phyloP scores from a whole-genome alignment of 2,113 vertebrate genomes.

The Crotalus horridus region DNA sequence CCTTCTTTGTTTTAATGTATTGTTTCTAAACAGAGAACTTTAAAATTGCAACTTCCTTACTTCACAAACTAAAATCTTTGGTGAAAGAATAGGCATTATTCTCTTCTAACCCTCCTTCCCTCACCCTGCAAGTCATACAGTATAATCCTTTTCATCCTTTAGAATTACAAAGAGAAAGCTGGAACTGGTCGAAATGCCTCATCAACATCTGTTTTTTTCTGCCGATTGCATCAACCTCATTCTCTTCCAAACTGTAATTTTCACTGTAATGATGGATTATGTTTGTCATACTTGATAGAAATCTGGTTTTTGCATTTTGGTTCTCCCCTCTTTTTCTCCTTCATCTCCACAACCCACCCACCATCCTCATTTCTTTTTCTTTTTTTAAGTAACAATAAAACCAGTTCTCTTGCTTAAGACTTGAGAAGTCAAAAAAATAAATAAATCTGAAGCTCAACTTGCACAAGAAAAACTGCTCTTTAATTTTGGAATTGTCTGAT shows the following conservation, averaged over 20 bases:
- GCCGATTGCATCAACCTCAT: conserved; percentile 40
- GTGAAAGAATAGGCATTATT: not conserved
- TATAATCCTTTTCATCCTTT: conserved; percentile 48
- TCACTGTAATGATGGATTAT: conserved; percentile 60
- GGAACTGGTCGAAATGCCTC: conserved; percentile 22
- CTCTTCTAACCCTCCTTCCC: not conserved
- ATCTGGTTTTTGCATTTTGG: conserved; percentile 31
- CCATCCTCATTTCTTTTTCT: not conserved
- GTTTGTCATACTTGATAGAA: conserved; percentile 41
- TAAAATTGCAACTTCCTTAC: conserved; percentile 33
- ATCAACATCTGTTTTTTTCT: conserved; percentile 57
- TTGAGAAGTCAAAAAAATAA: conserved; percentile 49
- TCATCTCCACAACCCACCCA: not conserved
- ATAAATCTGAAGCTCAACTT: conserved; percentile 60
- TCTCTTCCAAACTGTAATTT: conserved; percentile 62
- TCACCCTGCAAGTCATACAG: not conserved
- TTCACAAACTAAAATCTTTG: fast-evolving
- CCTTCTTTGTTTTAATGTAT: fast-evolving
- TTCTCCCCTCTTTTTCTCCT: not conserved
- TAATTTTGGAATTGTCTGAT: conserved; percentile 71
- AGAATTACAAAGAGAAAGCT: not conserved
- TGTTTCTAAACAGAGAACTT: conserved; percentile 19
- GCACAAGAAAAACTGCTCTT: conserved; percentile 62
- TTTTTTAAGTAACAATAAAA: conserved; percentile 50
- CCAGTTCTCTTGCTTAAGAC: conserved; percentile 42